Percentiles rank a stretch among this genome's conserved stretches.
Evolutionary conservation across 2,797 vertebrate genomes (phyloP).

Genomic region (Ceyx erithaca): DNA sequence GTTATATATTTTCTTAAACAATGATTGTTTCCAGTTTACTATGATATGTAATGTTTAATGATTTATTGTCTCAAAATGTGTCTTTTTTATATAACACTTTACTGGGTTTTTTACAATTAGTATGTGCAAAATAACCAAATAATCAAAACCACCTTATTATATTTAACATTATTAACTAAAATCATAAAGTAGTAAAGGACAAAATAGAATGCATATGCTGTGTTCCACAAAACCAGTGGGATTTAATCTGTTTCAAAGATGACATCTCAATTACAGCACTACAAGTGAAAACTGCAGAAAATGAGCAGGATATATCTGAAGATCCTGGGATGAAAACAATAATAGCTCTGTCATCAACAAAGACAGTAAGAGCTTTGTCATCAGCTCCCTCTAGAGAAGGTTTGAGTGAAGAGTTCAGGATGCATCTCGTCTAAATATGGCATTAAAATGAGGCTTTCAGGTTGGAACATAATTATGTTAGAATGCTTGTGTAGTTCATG

Average conservation of each 20-base stretch:
- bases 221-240: not conserved
- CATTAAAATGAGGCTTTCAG: not conserved
- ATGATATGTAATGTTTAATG: not conserved
- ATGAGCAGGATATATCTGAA: conserved; percentile 17
- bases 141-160: not conserved
- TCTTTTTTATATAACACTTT: not conserved
- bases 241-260: conserved; percentile 21
- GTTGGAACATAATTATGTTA: not conserved
- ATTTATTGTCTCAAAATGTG: not conserved
- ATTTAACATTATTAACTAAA: not conserved
- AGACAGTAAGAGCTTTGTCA: conserved; percentile 34
- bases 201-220: not conserved
- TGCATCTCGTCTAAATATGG: not conserved
- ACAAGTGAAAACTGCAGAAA: conserved; percentile 32
- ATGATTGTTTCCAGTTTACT: not conserved
- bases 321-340: conserved; percentile 35
- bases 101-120: not conserved
- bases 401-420: not conserved
- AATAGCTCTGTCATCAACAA: not conserved
- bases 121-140: not conserved
- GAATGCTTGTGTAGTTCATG: not conserved
- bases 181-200: not conserved
- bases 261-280: conserved; percentile 44
- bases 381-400: conserved; percentile 47
- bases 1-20: not conserved